Percentiles rank a stretch among this genome's conserved stretches.
Conservation (phyloP, 2,797 vertebrate species). For the Cynodonichthys magdalenae region DNA sequence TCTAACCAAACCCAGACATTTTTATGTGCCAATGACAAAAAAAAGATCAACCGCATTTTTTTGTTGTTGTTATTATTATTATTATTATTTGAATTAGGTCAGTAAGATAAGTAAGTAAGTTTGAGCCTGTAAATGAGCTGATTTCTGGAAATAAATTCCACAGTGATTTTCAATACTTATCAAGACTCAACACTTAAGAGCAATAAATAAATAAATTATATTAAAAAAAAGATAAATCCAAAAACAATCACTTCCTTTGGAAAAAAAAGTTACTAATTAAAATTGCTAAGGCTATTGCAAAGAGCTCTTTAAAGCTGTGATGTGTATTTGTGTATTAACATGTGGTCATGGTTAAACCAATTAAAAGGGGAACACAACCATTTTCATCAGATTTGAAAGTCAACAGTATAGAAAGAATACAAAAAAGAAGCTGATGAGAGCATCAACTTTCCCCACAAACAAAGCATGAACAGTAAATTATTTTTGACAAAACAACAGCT, state of each 20-base stretch:
- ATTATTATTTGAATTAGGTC: background rate
- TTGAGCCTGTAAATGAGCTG: background rate
- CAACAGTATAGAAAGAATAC: slow-evolving; percentile 26
- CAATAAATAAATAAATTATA: background rate
- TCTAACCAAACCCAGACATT: too few species aligned
- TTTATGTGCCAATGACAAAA: too few species aligned
- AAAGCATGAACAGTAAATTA: slow-evolving; percentile 21
- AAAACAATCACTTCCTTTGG: background rate
- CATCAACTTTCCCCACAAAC: slow-evolving; percentile 62
- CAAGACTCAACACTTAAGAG: background rate
- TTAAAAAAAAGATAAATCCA: too few species aligned
- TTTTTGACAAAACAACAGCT: too few species aligned
- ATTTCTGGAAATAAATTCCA: background rate
- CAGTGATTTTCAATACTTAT: background rate
- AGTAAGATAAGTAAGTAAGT: background rate
- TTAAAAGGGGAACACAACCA: slow-evolving; percentile 22
- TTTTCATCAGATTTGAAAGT: slow-evolving; percentile 34
- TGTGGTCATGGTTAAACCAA: slow-evolving; percentile 2
- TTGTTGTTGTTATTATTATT: too few species aligned
- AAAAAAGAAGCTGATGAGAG: slow-evolving; percentile 38
- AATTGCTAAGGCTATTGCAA: slow-evolving; percentile 22
- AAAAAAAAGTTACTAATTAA: slow-evolving; percentile 44
- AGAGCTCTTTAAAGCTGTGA: slow-evolving; percentile 26
- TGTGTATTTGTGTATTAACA: slow-evolving; percentile 20
- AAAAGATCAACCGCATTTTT: too few species aligned